Evolutionary conservation across 2,113 vertebrate genomes (phyloP).

Genomic region (Scomber japonicus): DNA sequence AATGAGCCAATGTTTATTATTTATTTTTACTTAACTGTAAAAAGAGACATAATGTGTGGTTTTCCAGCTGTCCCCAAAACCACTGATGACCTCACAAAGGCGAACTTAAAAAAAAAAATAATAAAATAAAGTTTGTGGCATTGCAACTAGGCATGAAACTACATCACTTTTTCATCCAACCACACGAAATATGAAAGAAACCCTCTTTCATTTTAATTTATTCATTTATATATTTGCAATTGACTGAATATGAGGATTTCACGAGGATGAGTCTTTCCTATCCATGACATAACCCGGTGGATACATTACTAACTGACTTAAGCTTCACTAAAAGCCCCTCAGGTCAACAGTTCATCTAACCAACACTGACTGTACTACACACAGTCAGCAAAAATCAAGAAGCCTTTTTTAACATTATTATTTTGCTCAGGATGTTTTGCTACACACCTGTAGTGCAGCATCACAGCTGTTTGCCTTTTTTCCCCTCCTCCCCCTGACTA

Average conservation of each 20-base stretch:
- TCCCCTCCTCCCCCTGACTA: neutral
- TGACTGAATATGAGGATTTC: constrained; percentile 18
- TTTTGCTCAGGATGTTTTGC: neutral
- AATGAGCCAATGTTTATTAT: too few relatives aligned
- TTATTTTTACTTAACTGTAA: too few relatives aligned
- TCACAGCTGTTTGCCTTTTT: too few relatives aligned
- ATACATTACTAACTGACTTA: constrained; percentile 50
- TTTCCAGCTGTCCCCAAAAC: too few relatives aligned
- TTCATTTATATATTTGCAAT: neutral
- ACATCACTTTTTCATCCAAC: neutral
- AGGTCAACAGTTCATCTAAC: constrained; percentile 40
- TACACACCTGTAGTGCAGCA: too few relatives aligned
- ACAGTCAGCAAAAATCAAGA: neutral
- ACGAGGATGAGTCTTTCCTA: constrained; percentile 25
- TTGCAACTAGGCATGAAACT: too few relatives aligned
- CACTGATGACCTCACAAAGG: too few relatives aligned
- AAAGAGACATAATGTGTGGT: too few relatives aligned
- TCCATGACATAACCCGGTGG: constrained; percentile 45
- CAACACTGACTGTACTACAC: neutral
- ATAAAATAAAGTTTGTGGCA: too few relatives aligned
- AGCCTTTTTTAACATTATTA: neutral
- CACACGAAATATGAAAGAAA: constrained; percentile 18
- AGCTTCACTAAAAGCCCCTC: constrained; percentile 48
- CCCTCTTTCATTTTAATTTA: neutral
- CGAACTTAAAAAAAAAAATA: too few relatives aligned